Percentiles rank a stretch among this genome's conserved stretches.
These are phyloP conservation scores for Rhegmatorhina hoffmannsi DNA, from an alignment of 2,113 vertebrate species.

Conservation along the genomic window DNA sequence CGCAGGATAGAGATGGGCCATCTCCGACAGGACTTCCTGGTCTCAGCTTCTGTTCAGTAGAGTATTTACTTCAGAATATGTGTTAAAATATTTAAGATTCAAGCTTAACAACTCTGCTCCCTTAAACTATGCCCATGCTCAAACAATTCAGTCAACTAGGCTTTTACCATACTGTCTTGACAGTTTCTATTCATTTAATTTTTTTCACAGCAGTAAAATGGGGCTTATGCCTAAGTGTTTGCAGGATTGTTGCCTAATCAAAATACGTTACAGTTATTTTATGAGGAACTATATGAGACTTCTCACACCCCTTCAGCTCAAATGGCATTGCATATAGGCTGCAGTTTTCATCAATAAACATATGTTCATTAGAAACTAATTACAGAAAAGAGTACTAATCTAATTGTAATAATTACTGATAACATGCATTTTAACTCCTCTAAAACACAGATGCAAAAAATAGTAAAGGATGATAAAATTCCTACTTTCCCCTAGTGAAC, in stretches of 20 bases:
- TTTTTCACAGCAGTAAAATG: not conserved
- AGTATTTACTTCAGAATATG: not conserved
- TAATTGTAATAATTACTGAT: constrained; percentile 37
- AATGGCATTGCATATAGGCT: not conserved
- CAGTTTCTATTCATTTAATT: not conserved
- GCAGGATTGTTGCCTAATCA: not conserved
- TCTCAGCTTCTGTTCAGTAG: not conserved
- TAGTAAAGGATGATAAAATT: not conserved
- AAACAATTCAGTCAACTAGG: not conserved
- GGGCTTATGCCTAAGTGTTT: not conserved
- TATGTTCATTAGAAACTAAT: constrained; percentile 62
- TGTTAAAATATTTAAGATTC: not conserved
- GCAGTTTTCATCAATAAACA: constrained; percentile 7
- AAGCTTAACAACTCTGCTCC: not conserved
- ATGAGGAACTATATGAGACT: not conserved
- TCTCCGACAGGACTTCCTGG: not conserved
- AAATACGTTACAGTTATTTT: not conserved
- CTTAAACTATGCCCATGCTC: not conserved
- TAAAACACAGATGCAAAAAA: not conserved
- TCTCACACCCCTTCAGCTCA: not conserved
- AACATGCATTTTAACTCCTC: not conserved
- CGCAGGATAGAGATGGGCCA: not conserved
- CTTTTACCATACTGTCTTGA: not conserved
- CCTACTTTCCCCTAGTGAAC: not conserved
- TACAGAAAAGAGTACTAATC: constrained; percentile 37